A percentile compares a stretch with the other conserved stretches of the same genome.
Conservation (phyloP, 2,888 invertebrate species). For the Gisinianus flammeolus region DNA sequence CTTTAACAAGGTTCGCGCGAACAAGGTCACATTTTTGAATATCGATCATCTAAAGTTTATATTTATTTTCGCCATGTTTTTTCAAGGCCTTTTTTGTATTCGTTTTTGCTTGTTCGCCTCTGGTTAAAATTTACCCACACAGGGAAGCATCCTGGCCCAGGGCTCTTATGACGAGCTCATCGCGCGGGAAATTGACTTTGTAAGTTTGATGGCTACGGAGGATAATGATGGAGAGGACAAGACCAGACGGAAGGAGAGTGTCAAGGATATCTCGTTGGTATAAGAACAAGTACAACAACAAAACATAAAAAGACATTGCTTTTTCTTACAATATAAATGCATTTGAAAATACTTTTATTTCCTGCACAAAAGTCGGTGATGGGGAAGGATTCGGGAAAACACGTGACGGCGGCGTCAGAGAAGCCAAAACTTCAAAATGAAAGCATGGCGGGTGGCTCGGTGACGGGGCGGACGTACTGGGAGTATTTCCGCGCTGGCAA, state of each 20-base stretch:
- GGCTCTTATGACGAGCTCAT: slow-evolving; percentile 69
- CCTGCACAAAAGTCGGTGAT: not conserved
- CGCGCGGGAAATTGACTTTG: slow-evolving; percentile 60
- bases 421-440: slow-evolving; percentile 49
- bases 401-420: no score
- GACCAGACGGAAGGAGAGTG: slow-evolving; percentile 38
- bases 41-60: slow-evolving; percentile 24
- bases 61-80: not conserved
- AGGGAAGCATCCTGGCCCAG: slow-evolving; percentile 67
- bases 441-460: slow-evolving; percentile 54
- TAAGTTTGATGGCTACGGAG: slow-evolving; percentile 60
- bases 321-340: not conserved
- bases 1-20: no score
- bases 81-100: no score
- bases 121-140: not conserved
- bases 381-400: not conserved
- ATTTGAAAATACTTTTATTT: not conserved
- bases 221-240: slow-evolving; percentile 59
- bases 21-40: slow-evolving; percentile 54
- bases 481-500: slow-evolving; percentile 55
- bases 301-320: not conserved
- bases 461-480: slow-evolving; percentile 63
- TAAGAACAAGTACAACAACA: no score
- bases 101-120: no score
- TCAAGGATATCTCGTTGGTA: not conserved